Evolutionary conservation across 2,113 vertebrate genomes (phyloP).

Genomic region (Nyctibius bracteatus): DNA sequence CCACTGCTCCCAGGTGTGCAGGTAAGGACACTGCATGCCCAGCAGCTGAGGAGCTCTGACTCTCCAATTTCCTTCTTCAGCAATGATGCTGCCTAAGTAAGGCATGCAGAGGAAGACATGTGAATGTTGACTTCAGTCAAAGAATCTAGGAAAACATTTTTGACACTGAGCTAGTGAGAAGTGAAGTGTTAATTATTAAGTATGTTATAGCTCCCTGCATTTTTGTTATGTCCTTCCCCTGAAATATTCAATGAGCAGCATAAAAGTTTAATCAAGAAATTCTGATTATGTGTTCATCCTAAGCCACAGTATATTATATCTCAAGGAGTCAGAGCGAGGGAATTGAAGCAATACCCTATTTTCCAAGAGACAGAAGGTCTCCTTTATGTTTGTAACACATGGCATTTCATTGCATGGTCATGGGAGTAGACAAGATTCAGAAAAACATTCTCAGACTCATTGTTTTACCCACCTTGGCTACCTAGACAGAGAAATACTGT

Average conservation of each 20-base stretch:
- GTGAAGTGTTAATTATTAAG: neutral
- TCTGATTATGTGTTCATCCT: neutral
- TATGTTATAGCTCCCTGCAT: neutral
- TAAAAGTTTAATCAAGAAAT: neutral
- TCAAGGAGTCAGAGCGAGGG: neutral
- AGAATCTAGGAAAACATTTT: neutral
- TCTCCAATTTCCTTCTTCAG: neutral
- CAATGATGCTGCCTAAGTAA: neutral
- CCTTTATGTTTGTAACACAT: neutral
- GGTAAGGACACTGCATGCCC: neutral
- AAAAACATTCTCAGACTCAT: neutral
- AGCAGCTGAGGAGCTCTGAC: neutral
- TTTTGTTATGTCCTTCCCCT: neutral
- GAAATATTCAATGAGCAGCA: neutral
- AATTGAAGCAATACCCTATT: neutral
- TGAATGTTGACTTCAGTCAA: neutral
- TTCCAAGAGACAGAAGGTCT: neutral
- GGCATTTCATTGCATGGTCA: neutral
- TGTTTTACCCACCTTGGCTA: neutral
- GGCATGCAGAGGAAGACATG: neutral
- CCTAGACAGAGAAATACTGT: neutral
- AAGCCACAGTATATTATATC: neutral
- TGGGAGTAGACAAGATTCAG: neutral
- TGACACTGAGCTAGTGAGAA: neutral
- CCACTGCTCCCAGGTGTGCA: neutral